Evolutionary conservation across 2,113 vertebrate genomes (phyloP), one percentile per base, ranked within the genome.

Genomic region (Tragelaphus imberbis): DNA sequence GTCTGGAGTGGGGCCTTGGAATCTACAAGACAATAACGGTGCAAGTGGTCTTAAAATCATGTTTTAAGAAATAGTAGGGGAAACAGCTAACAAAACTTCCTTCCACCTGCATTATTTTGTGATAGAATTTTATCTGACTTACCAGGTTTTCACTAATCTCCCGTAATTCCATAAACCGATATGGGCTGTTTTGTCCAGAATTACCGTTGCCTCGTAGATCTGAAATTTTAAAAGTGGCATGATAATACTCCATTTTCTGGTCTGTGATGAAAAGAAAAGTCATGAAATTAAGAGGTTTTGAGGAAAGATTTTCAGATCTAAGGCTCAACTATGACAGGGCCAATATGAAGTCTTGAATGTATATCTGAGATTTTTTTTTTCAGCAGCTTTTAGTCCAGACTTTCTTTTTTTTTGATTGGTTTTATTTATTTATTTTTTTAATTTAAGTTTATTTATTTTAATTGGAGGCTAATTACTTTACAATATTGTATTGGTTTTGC

Each of bases 71-170:
- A 86, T 27, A 59, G 25, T 84, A 44, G 92, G 3, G 28, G 12
- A 86, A 92, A 80, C 33, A 2, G 25, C 53, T 13, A 40, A 90
- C 9, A 90, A 61, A 68, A 91, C 87, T 40, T 7, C 10, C 47
- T 79, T 86, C 33, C 15, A 36, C 7, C 36, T 85, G 1, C 53
- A 25, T 79, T 79, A 55, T 84, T 92, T 16, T 71, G 40, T 65
- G 23, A 59, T 28, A 87, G 55, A 59, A 97, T 53, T 94, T 95
- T 65, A 77, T 61, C 44, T 53, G n/a, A 95, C 96, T 97, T 98
- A 98, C 98, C 97, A 98, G 85, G 21, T 71, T 92, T 87, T 98
- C 97, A 0, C 81, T 98, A 27, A 82, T 96, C 47, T 95, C 91
- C 25, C 61, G 13, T 88, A 98, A 94, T 11, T 97, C 89, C 79